Evolutionary conservation across 37 sponge, comb jelly and placozoan species (phyloP).

Genomic region (Lycopodina hypogea): DNA sequence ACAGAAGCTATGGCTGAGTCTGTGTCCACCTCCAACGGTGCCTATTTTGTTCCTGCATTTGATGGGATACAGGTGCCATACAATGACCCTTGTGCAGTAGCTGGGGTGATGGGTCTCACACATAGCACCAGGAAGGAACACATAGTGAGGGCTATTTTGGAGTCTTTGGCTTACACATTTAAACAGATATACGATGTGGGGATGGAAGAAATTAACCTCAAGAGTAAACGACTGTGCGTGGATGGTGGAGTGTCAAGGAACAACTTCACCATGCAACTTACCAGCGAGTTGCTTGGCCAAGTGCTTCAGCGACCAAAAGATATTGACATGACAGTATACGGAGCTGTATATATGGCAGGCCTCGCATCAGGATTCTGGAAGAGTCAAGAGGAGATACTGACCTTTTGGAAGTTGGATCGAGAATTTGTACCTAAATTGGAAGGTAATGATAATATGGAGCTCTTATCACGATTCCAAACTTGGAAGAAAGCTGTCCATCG

Average conservation of each 20-base stretch:
- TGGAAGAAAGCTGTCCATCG: conserved; percentile 69
- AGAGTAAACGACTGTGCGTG: conserved; percentile 22
- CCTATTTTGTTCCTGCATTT: conserved; percentile 84
- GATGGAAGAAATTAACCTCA: conserved; percentile 21
- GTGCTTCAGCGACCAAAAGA: conserved; percentile 47
- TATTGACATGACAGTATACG: conserved; percentile 71
- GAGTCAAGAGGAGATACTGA: conserved; percentile 38
- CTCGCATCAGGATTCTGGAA: conserved; percentile 79
- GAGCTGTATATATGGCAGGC: conserved; percentile 82
- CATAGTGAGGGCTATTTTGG: conserved; percentile 78
- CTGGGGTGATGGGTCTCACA: conserved; percentile 68
- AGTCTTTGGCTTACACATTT: conserved; percentile 76
- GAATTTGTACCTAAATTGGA: neutral
- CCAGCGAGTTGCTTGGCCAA: conserved; percentile 46
- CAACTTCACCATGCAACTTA: conserved; percentile 59
- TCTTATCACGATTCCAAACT: neutral
- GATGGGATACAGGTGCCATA: conserved; percentile 85
- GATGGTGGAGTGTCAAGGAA: conserved; percentile 86
- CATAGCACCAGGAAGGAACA: conserved; percentile 63
- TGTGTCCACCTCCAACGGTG: conserved; percentile 62
- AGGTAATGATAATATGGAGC: neutral
- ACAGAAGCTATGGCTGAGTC: conserved; percentile 56
- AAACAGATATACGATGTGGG: conserved; percentile 57
- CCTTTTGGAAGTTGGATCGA: conserved; percentile 34
- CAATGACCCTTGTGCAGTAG: conserved; percentile 71